Evolutionary conservation across 2,888 invertebrate species (phyloP).

Genomic region (Eristalinus sepulchralis): DNA sequence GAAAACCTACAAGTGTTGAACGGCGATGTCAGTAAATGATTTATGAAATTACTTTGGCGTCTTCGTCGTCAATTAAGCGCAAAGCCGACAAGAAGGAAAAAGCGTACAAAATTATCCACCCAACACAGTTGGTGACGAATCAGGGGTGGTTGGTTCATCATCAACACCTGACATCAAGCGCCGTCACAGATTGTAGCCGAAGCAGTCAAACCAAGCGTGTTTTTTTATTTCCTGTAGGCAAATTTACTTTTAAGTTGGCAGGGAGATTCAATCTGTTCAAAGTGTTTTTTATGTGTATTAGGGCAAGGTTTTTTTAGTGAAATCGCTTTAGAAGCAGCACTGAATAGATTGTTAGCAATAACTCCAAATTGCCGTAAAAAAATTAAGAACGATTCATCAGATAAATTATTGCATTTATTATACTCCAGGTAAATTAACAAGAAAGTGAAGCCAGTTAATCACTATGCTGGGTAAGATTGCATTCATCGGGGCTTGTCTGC

Average conservation of each 20-base stretch:
- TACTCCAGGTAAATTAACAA: not conserved
- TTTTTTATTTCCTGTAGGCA: constrained; percentile 18
- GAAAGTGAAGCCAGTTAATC: constrained; percentile 73
- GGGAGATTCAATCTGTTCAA: constrained; percentile 5
- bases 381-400: too few species aligned
- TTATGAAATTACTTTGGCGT: constrained; percentile 72
- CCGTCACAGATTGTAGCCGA: constrained; percentile 15
- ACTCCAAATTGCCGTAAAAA: not conserved
- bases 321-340: not conserved
- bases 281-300: not conserved
- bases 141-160: constrained; percentile 41
- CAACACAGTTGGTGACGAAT: constrained; percentile 34
- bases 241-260: constrained; percentile 42
- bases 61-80: constrained; percentile 71
- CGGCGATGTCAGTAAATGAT: constrained; percentile 70
- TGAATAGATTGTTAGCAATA: not conserved
- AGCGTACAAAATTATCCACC: constrained; percentile 39
- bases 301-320: not conserved
- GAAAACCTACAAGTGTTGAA: constrained; percentile 42
- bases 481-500: constrained; percentile 77
- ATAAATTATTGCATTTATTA: not conserved
- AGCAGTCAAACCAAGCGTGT: not conserved
- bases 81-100: constrained; percentile 31
- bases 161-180: constrained; percentile 55
- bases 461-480: constrained; percentile 77